A percentile compares a stretch with the other conserved stretches of the same genome.
Evolutionary conservation across 2,888 invertebrate genomes (phyloP).

Genomic region (Brenthis daphne): DNA sequence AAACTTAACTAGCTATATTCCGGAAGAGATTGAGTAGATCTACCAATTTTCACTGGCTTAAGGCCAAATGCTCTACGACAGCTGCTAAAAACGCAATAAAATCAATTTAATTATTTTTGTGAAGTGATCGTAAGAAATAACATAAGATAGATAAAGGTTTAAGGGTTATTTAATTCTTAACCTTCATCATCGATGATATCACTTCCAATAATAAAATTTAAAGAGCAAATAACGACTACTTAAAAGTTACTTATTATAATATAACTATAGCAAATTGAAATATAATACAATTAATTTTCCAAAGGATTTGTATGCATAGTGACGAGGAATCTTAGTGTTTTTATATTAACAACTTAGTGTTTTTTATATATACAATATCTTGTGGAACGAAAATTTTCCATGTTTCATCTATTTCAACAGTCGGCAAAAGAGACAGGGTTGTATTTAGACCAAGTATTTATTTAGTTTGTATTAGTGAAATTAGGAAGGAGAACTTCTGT

Average conservation of each 20-base stretch:
- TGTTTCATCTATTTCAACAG: slow-evolving; percentile 36
- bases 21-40: slow-evolving; percentile 8
- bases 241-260: too few relatives aligned
- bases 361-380: too few relatives aligned
- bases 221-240: too few relatives aligned
- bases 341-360: too few relatives aligned
- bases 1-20: not conserved
- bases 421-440: slow-evolving; percentile 44
- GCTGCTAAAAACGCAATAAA: slow-evolving; percentile 10
- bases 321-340: too few relatives aligned
- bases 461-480: slow-evolving; percentile 56
- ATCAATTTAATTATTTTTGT: not conserved
- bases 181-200: slow-evolving; percentile 4
- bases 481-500: slow-evolving; percentile 43
- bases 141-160: not conserved
- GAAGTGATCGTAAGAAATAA: not conserved
- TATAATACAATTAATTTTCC: too few relatives aligned
- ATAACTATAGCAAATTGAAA: too few relatives aligned
- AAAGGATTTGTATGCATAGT: too few relatives aligned
- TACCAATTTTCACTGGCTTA: slow-evolving; percentile 10
- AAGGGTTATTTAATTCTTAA: not conserved
- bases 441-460: slow-evolving; percentile 71
- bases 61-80: slow-evolving; percentile 11
- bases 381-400: not conserved
- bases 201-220: slow-evolving; percentile 1